These are phyloP conservation scores for Empidonax alnorum DNA, from an alignment of 2,113 vertebrate species.

Conservation along the genomic window DNA sequence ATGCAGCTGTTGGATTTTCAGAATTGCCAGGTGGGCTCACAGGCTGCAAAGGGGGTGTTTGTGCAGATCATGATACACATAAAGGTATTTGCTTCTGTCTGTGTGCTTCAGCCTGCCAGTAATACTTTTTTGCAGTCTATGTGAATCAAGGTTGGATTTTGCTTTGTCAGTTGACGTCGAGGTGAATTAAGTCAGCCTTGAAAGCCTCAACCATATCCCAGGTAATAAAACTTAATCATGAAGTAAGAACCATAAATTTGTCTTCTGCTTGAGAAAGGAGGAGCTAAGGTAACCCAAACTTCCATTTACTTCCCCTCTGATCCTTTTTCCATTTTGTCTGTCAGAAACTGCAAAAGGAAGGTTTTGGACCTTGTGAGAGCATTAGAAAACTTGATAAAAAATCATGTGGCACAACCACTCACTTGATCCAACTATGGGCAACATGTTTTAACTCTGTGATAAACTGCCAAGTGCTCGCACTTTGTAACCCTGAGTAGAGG, in stretches of 20 bases:
- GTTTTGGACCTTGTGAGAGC: neutral
- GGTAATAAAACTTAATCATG: neutral
- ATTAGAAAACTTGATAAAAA: neutral
- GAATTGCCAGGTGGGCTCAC: neutral
- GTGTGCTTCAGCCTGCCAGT: neutral
- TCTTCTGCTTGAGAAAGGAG: neutral
- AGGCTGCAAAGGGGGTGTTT: neutral
- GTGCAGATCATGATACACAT: neutral
- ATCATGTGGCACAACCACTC: neutral
- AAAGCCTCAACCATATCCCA: neutral
- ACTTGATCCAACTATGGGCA: neutral
- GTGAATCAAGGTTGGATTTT: neutral
- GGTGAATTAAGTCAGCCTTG: neutral
- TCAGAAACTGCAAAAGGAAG: neutral
- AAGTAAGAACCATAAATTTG: neutral
- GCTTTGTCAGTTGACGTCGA: neutral
- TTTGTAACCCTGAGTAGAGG: neutral
- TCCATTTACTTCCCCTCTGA: neutral
- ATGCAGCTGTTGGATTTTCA: neutral
- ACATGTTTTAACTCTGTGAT: neutral
- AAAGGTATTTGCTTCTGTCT: neutral
- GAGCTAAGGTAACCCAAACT: neutral
- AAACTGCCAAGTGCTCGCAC: neutral
- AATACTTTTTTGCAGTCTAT: neutral
- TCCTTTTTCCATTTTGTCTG: neutral